Evolutionary conservation across 2,113 vertebrate species (phyloP).

Genomic region (Lycaon pictus): DNA sequence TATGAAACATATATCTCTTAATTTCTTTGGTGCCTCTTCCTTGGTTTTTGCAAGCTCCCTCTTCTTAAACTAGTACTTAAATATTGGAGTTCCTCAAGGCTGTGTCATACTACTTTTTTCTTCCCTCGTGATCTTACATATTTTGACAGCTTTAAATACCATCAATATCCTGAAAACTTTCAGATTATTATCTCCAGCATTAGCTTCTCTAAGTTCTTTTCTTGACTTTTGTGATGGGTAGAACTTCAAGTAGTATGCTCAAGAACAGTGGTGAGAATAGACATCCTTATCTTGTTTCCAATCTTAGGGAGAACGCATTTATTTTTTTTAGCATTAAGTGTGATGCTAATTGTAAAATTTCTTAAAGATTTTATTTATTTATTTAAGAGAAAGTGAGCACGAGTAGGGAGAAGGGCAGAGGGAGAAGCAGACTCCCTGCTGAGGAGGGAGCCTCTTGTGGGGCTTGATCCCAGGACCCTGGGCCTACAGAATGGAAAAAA

Average conservation of each 20-base stretch:
- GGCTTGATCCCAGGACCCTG: neutral
- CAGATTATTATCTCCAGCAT: neutral
- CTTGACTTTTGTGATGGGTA: too few species aligned
- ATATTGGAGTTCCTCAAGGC: neutral
- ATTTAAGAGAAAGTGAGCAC: too few species aligned
- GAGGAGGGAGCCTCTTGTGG: too few species aligned
- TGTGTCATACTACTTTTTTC: neutral
- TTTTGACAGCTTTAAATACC: neutral
- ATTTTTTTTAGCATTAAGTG: too few species aligned
- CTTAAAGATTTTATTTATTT: too few species aligned
- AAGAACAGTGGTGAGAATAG: too few species aligned
- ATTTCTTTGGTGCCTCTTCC: neutral
- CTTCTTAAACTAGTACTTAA: constrained; percentile 2
- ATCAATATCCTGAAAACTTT: neutral
- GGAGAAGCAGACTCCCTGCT: neutral
- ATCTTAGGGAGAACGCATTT: too few species aligned
- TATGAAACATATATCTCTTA: neutral
- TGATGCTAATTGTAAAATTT: too few species aligned
- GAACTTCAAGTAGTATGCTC: too few species aligned
- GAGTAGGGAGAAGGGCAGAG: too few species aligned
- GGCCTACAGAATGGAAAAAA: neutral
- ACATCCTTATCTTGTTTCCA: too few species aligned
- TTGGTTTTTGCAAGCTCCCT: neutral
- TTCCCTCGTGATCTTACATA: neutral
- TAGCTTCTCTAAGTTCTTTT: neutral